These are phyloP conservation scores for Acrobasis repandana DNA, from an alignment of 2,888 invertebrate genomes.

Conservation along the genomic window DNA sequence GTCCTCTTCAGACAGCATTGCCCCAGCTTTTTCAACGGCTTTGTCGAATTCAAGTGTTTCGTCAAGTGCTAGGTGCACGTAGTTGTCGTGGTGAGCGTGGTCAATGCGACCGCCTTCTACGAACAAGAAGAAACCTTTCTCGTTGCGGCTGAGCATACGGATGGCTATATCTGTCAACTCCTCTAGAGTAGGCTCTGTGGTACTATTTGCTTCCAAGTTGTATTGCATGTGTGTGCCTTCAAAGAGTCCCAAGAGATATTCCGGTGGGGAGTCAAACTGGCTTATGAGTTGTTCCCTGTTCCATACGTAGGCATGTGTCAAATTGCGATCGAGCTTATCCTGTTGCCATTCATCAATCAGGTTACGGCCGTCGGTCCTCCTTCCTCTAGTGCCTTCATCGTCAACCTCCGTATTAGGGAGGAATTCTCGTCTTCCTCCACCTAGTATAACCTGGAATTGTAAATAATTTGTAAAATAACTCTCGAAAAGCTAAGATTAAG, in stretches of 20 bases:
- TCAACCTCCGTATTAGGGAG: constrained; percentile 76
- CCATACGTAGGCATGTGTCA: constrained; percentile 76
- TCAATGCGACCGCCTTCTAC: constrained; percentile 87
- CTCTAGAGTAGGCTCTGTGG: constrained; percentile 83
- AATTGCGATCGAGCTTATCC: constrained; percentile 6
- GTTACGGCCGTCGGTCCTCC: constrained; percentile 83
- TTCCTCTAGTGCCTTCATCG: constrained; percentile 70
- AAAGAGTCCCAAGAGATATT: constrained; percentile 37
- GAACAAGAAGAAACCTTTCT: constrained; percentile 88
- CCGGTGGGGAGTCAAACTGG: constrained; percentile 24
- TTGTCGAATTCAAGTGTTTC: constrained; percentile 86
- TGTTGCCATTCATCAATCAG: constrained; percentile 85
- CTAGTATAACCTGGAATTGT: constrained; percentile 83
- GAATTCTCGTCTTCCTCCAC: constrained; percentile 87
- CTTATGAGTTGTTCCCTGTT: constrained; percentile 80
- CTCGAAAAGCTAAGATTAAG: too few relatives aligned
- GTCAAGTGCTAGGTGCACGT: constrained; percentile 82
- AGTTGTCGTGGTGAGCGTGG: constrained; percentile 84
- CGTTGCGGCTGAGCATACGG: constrained; percentile 83
- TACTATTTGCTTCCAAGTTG: constrained; percentile 77
- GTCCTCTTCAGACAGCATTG: constrained; percentile 69
- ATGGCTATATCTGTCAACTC: constrained; percentile 84
- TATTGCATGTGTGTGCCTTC: constrained; percentile 72
- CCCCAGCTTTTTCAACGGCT: constrained; percentile 75
- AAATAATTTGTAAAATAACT: not conserved